Conservation (phyloP, 2,888 invertebrate species). For the Epinotia ramella region DNA sequence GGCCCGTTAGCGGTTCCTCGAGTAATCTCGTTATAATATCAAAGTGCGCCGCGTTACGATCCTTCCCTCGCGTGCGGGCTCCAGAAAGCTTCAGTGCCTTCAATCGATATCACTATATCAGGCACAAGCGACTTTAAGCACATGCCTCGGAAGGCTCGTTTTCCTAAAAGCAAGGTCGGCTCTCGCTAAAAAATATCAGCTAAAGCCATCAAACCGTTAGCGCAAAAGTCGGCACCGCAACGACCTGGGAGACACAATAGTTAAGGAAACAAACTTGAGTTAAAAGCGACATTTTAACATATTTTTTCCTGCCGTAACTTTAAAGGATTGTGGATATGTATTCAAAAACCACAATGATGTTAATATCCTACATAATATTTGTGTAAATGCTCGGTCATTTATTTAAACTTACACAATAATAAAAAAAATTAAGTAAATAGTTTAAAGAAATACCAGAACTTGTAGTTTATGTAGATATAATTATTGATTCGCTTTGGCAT, state of each 20-base stretch:
- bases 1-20: slow-evolving; percentile 62
- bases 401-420: no score
- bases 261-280: slow-evolving; percentile 44
- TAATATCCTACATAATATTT: no score
- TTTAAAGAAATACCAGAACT: no score
- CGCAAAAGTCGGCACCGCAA: slow-evolving; percentile 60
- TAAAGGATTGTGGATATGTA: background rate
- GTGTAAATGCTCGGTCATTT: no score
- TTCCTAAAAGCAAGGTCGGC: slow-evolving; percentile 59
- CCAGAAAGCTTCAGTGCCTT: slow-evolving; percentile 69
- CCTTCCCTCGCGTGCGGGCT: slow-evolving; percentile 77
- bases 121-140: slow-evolving; percentile 74
- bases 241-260: slow-evolving; percentile 49
- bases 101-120: slow-evolving; percentile 74
- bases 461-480: no score
- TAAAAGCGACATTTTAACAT: slow-evolving; percentile 14
- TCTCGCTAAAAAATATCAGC: slow-evolving; percentile 65
- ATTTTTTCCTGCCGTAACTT: background rate
- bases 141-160: slow-evolving; percentile 65
- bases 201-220: slow-evolving; percentile 65
- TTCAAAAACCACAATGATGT: no score
- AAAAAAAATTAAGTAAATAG: no score
- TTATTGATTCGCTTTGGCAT: no score
- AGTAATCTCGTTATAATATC: slow-evolving; percentile 75
- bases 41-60: slow-evolving; percentile 71